A percentile compares a stretch with the other conserved stretches of the same genome.
These are phyloP conservation scores for Sarcophaga caerulescens DNA, from an alignment of 2,888 invertebrate species.

Conservation along the genomic window DNA sequence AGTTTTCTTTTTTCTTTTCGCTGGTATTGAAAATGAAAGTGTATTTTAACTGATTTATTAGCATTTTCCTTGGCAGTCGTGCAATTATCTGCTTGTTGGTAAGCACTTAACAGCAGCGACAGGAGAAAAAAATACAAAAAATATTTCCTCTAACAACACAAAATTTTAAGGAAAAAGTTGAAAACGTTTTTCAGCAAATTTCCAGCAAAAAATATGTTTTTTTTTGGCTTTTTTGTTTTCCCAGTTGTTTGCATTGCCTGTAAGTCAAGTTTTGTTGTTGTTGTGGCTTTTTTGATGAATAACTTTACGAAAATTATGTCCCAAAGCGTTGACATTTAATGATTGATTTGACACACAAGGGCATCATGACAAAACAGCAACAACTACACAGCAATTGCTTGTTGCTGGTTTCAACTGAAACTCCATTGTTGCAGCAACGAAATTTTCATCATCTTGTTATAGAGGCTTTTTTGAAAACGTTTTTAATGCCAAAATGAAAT, in stretches of 20 bases:
- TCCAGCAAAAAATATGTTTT: neutral
- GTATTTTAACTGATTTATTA: conserved; percentile 61
- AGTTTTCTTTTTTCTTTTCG: conserved; percentile 6
- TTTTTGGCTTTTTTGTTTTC: neutral
- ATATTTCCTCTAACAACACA: conserved; percentile 36
- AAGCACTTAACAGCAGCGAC: conserved; percentile 20
- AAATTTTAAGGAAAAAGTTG: neutral
- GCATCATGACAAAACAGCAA: conserved; percentile 69
- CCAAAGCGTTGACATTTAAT: conserved; percentile 80
- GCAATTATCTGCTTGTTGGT: conserved; percentile 71
- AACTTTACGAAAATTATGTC: conserved; percentile 72
- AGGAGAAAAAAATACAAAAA: conserved; percentile 1
- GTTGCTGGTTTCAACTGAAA: conserved; percentile 26
- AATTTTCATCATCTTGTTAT: conserved; percentile 65
- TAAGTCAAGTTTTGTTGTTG: neutral
- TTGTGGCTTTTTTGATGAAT: conserved; percentile 62
- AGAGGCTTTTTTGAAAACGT: conserved; percentile 5
- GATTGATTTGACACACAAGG: conserved; percentile 81
- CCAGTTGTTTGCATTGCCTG: conserved; percentile 3
- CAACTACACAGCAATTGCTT: conserved; percentile 15
- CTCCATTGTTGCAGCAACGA: conserved; percentile 54
- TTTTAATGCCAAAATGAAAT: conserved; percentile 49
- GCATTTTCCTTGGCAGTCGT: conserved; percentile 71
- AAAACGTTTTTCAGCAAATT: conserved; percentile 53
- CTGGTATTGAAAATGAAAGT: conserved; percentile 63